Base-by-base conservation (phyloP, 2,888 invertebrate species). In the Listrodromus nycthemerus region DNA sequence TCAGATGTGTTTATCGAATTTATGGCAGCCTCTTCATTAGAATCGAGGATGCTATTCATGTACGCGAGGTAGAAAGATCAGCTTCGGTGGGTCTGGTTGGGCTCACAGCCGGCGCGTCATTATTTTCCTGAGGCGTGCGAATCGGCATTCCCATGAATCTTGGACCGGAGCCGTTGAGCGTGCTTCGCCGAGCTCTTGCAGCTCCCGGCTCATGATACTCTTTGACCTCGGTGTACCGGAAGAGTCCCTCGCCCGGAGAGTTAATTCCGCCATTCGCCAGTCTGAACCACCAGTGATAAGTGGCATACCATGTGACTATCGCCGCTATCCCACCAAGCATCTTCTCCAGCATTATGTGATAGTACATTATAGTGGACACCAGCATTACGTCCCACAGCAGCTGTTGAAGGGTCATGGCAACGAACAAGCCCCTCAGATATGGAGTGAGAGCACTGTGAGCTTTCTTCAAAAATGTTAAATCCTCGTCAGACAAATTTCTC, bases 331-430 rank as follows among this genome's bases (percentile, higher is more conserved):
- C 98, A 89, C 98, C 98, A 0, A 98, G 93, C 83, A 99, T 96
- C 93, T 99, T 99, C 92, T 99, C 99, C 33, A 98, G 96, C 97
- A 99, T 97, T 70, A 97, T 97, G 93, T 99, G 99, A 94, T 98
- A 99, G 93, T 99, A 99, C 7, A 99, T 92, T 93, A 98, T 96
- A 0, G 99, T 99, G 50, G 97, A 96, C 3, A 98, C 95, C 66
- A 99, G 94, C 98, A 99, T 99, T 3, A 98, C 95, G 94, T 99
- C 98, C 98, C 98, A 99, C n/a, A 98, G 92, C 33, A 98, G 89
- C 90, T 97, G 97, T 78, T 98, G 95, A 0, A 96, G 87, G 0
- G 98, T 96, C 94, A 98, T 96, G 0, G 95, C 94, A 88, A 98
- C 95, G 88, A 98, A 96, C 24, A 97, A 93, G 7, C 95, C 95